phyloP scores from a whole-genome alignment of 2,888 invertebrate genomes.

The Macropis europaea region DNA sequence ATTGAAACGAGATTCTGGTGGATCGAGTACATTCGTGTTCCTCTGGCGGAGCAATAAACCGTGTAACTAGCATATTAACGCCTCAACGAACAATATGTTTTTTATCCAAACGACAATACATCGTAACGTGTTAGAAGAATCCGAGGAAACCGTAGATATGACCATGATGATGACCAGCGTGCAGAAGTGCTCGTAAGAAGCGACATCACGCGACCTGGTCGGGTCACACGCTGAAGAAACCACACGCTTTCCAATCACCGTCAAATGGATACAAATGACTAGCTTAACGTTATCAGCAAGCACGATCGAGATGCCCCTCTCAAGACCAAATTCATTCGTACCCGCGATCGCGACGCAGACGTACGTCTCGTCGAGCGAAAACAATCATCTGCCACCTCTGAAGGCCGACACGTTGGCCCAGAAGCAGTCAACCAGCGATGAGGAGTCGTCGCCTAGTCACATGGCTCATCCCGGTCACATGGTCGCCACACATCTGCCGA shows the following conservation, averaged over 20 bases:
- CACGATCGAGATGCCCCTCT: slow-evolving; percentile 79
- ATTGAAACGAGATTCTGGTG: slow-evolving; percentile 10
- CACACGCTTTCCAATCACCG: slow-evolving; percentile 19
- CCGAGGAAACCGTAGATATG: background rate
- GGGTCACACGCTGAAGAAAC: too few species aligned
- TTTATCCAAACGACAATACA: slow-evolving; percentile 43
- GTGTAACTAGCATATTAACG: slow-evolving; percentile 14
- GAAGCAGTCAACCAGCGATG: slow-evolving; percentile 76
- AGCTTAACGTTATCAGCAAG: slow-evolving; percentile 64
- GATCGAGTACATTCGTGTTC: slow-evolving; percentile 6
- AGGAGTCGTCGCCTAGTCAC: slow-evolving; percentile 74
- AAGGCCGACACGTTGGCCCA: slow-evolving; percentile 73
- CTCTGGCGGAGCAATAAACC: slow-evolving; percentile 11
- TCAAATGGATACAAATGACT: slow-evolving; percentile 69
- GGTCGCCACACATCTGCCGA: slow-evolving; percentile 64
- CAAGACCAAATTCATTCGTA: slow-evolving; percentile 80
- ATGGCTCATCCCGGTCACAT: slow-evolving; percentile 53
- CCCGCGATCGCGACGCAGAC: slow-evolving; percentile 73
- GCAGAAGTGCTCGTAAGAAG: too few species aligned
- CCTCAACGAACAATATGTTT: slow-evolving; percentile 41
- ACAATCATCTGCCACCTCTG: slow-evolving; percentile 80
- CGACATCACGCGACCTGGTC: too few species aligned
- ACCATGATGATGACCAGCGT: too few species aligned
- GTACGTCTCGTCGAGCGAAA: slow-evolving; percentile 79
- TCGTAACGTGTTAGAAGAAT: slow-evolving; percentile 5